Base-by-base conservation (phyloP, 2,797 vertebrate genomes). In the Allobates femoralis region DNA sequence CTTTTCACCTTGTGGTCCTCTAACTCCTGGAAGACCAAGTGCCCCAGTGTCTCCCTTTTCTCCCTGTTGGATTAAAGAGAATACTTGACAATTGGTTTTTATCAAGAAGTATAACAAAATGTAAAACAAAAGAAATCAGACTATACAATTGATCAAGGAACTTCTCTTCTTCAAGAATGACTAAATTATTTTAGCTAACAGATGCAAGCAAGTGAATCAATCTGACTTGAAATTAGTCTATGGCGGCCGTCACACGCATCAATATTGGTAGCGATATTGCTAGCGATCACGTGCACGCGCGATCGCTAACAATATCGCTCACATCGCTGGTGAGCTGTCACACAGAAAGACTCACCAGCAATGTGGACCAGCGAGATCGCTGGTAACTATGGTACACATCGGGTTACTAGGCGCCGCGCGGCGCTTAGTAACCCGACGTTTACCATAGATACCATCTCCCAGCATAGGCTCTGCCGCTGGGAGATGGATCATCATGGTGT, bases 11-110 rank as follows among this genome's bases (percentile, higher is more conserved):
- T 41, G 51, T 15, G 85, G 58, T 8, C 93, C 92, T 2, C 89
- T 89, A 69, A 19, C 89, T 34, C 93, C 92, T 0, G 91, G 90
- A 71, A 89, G 89, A 19, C 92, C 93, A 0, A 89, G 83, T 58
- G 89, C 81, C 1, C 92, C 93, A 0, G 23, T 69, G 0, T 93
- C 92, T 0, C 92, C 93, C 69, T 91, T 93, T 58, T 93, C 92
- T 0, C 93, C 93, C 93, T 94, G 88, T 12, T 37, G 3, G 30
- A 55, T 82, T 60, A 89, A 0, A 1, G 2, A 60, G 4, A 34
- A 79, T 32, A 55, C 30, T n/a, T 74, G 34, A 74, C 12, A 28
- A 50, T 28, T 5, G 7, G 10, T 75, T 53, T 28, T 50, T 28
- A 23, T 23, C 6, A 19, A 34, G 26, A 30, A 66, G 18, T 11